These are phyloP conservation scores for Scolopax mira DNA, from an alignment of 2,113 vertebrate species.

Conservation along the genomic window DNA sequence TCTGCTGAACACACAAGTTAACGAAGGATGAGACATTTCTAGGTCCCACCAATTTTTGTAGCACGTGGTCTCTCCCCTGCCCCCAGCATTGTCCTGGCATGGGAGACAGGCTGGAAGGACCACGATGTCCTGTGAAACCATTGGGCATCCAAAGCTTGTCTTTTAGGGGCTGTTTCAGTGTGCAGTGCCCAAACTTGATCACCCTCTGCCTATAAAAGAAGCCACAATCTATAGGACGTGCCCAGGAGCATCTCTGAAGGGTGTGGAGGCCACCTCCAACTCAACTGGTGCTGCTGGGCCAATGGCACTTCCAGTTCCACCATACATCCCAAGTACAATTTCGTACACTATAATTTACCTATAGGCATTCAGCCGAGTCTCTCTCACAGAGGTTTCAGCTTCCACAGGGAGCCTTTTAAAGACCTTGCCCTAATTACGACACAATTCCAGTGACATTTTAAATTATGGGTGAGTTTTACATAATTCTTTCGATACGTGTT, in stretches of 20 bases:
- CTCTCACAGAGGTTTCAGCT: background rate
- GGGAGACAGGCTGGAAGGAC: background rate
- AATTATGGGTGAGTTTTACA: conserved; percentile 59
- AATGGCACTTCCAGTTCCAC: background rate
- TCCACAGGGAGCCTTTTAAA: conserved; percentile 2
- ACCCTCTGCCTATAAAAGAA: background rate
- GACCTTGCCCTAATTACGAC: conserved; percentile 52
- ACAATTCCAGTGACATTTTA: conserved; percentile 39
- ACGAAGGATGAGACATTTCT: background rate
- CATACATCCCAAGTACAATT: background rate
- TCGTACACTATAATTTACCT: background rate
- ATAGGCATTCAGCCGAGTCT: background rate
- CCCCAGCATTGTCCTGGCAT: background rate
- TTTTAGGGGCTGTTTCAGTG: background rate
- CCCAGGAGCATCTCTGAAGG: background rate
- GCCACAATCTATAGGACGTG: accelerated
- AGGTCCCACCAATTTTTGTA: background rate
- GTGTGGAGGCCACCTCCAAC: background rate
- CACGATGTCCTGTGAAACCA: accelerated
- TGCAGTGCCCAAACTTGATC: too few species aligned
- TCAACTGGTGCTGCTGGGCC: background rate
- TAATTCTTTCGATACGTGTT: conserved; percentile 34
- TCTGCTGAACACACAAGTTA: background rate
- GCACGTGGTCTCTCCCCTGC: accelerated
- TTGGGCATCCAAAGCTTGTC: background rate